These are phyloP conservation scores for Epistrophella euchroma DNA, from an alignment of 2,888 invertebrate genomes.

Conservation along the genomic window DNA sequence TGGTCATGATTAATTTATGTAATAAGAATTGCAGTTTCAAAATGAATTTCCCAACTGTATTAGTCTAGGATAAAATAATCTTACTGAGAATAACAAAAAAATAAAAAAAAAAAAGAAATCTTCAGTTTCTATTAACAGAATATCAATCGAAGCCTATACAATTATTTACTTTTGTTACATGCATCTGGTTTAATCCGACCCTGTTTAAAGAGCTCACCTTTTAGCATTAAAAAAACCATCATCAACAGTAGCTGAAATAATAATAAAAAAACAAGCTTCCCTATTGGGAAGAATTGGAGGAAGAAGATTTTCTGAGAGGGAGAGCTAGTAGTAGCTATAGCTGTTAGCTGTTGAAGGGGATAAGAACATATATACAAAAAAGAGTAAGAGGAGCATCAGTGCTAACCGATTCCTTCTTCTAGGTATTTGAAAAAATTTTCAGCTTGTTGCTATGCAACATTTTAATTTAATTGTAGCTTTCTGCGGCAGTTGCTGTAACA, in stretches of 20 bases:
- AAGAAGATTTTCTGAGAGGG: conserved; percentile 4
- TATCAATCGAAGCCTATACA: no score
- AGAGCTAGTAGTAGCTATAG: background rate
- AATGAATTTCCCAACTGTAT: no score
- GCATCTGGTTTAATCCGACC: background rate
- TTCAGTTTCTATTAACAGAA: no score
- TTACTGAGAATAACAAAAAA: no score
- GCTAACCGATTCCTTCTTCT: background rate
- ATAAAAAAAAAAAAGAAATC: no score
- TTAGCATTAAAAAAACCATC: background rate
- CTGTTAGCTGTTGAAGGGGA: background rate
- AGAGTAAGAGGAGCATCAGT: background rate
- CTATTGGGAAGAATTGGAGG: background rate
- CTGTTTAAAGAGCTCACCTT: background rate
- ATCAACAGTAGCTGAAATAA: background rate
- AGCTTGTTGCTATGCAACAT: conserved; percentile 17
- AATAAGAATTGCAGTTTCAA: no score
- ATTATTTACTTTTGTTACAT: background rate
- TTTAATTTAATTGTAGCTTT: background rate
- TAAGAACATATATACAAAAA: background rate
- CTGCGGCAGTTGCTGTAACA: background rate
- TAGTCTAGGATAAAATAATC: no score
- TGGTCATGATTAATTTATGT: no score
- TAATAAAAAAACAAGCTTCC: background rate
- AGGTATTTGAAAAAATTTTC: conserved; percentile 38